Evolutionary conservation across 2,888 invertebrate species (phyloP), one percentile per base, ranked within the genome.

Genomic region (Gymnosoma rotundatum): DNA sequence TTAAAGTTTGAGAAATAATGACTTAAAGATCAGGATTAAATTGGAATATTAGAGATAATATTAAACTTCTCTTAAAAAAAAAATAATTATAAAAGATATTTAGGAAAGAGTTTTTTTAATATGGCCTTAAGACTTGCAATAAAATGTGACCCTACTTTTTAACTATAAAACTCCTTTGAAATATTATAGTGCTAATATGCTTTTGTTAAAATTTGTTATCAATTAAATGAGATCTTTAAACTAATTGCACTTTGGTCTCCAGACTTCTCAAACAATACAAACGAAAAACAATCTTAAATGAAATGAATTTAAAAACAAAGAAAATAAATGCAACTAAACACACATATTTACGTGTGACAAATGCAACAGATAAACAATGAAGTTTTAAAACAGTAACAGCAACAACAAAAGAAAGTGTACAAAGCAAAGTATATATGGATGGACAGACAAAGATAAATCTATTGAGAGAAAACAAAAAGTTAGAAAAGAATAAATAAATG

Each of bases 191-290:
- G 42, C 42, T 42, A 42, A 42, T 42, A 42, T 20, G 16, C 9
- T 56, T 50, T 38, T 56, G 3, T 48, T 48, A 14, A 21, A 58
- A 32, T 32, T 36, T 72, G 14, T 76, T 76, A 80, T 83, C 83
- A 76, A 50, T 50, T 16, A 56, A 83, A 63, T 69, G 67, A 69
- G 72, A 83, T 83, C 83, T 79, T 42, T 16, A 66, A 63, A 73
- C 32, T 76, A 83, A 80, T 80, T 80, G 73, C 73, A 75, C 32
- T 69, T 38, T 67, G 9, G 48, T 48, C 42, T 42, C 20, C 52
- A 83, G 78, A 69, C 56, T 78, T 52, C 16, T 42, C 14, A 38
- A 21, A 54, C 1, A 32, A 25, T 2, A 18, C 20, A 32, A 50
- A 18, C 32, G 10, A 16, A 48, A 48, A 48, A 48, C 6, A 48